Percentiles rank a stretch among this genome's conserved stretches.
phyloP scores from a whole-genome alignment of 2,113 vertebrate species.

The Ophiodon elongatus region DNA sequence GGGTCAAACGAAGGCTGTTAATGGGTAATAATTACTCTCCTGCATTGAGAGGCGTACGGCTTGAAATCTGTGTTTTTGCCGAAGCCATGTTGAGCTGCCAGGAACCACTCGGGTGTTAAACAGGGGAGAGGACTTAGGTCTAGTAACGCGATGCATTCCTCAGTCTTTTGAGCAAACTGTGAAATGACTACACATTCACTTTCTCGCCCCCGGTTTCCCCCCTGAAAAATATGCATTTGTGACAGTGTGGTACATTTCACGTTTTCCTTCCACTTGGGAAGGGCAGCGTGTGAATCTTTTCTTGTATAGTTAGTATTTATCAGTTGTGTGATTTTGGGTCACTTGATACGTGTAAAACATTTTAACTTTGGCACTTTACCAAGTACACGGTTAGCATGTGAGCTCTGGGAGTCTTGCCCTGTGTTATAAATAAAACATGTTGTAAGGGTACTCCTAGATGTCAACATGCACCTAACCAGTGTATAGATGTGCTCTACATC shows the following conservation, averaged over 20 bases:
- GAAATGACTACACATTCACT: constrained; percentile 79
- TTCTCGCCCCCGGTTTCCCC: constrained; percentile 63
- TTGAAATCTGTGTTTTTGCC: constrained; percentile 21
- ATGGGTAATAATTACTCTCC: constrained; percentile 89
- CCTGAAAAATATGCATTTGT: constrained; percentile 79
- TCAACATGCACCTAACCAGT: neutral
- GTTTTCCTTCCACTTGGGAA: constrained; percentile 69
- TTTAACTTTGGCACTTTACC: constrained; percentile 30
- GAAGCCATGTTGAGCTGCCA: constrained; percentile 34
- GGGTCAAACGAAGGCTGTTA: constrained; percentile 94
- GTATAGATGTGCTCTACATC: neutral
- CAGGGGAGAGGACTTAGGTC: constrained; percentile 56
- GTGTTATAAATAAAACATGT: constrained; percentile 3
- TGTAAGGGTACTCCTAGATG: neutral
- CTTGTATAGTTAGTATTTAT: constrained; percentile 61
- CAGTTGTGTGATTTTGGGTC: constrained; percentile 59
- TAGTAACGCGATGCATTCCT: constrained; percentile 80
- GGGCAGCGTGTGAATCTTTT: constrained; percentile 59
- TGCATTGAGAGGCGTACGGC: neutral
- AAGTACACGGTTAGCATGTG: neutral
- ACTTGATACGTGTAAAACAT: constrained; percentile 33
- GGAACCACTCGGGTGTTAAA: constrained; percentile 52
- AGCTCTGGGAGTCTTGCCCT: neutral
- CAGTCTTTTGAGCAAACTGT: constrained; percentile 84
- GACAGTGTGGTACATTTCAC: constrained; percentile 84